Base-by-base conservation (phyloP, 2,888 invertebrate genomes). In the Automeris io region DNA sequence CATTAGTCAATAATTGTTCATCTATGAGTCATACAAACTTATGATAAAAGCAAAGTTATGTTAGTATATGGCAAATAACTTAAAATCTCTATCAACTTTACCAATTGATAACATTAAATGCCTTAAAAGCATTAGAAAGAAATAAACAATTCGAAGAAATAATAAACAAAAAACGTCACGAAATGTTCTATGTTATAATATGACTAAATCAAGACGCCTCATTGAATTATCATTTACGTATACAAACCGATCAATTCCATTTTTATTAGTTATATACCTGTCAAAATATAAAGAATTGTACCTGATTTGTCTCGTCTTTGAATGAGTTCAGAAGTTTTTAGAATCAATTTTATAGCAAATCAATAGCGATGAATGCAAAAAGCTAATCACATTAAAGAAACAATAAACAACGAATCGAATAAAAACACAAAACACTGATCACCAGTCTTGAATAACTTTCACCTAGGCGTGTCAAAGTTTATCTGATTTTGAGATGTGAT, bases 261-360 rank as follows among this genome's bases (percentile, higher is more conserved):
- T 16, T 16, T 29, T 7, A 16, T 21, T 12, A 25, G 34, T 37
- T 35, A 33, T 45, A n/a, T n/a, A 12, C 11, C 43, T 33, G 35
- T 41, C 22, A 40, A 40, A 31, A 37, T 37, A 16, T n/a, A n/a
- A n/a, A n/a, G n/a, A n/a, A n/a, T n/a, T n/a, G n/a, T n/a, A n/a
- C n/a, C n/a, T n/a, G n/a, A n/a, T n/a, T n/a, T n/a, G n/a, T n/a
- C n/a, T n/a, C n/a, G n/a, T n/a, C n/a, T n/a, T n/a, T n/a, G n/a
- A n/a, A n/a, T n/a, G n/a, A n/a, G n/a, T n/a, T n/a, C n/a, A n/a
- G n/a, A n/a, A n/a, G n/a, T n/a, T n/a, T n/a, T n/a, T n/a, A n/a
- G n/a, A n/a, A n/a, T n/a, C n/a, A n/a, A n/a, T n/a, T n/a, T n/a
- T n/a, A n/a, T n/a, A n/a, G n/a, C n/a, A n/a, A n/a, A n/a, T n/a